These are phyloP conservation scores for Bellardia pandia DNA, from an alignment of 2,888 invertebrate species.

Conservation along the genomic window DNA sequence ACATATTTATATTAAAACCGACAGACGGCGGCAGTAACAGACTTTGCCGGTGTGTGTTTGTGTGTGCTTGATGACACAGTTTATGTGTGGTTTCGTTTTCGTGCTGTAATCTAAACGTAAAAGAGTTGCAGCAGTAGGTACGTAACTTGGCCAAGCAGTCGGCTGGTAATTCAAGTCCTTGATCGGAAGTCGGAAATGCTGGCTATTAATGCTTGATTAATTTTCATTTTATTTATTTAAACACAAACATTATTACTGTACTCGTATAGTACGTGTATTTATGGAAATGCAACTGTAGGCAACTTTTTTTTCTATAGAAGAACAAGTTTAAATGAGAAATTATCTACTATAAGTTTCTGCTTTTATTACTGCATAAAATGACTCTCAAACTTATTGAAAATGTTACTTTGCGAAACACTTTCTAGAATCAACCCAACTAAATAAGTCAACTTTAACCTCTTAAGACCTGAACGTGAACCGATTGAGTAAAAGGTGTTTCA, in stretches of 20 bases:
- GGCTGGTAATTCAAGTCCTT: slow-evolving; percentile 77
- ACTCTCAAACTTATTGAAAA: too few species aligned
- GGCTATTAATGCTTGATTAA: slow-evolving; percentile 78
- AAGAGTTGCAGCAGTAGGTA: slow-evolving; percentile 23
- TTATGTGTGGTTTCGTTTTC: slow-evolving; percentile 72
- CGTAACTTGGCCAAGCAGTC: slow-evolving; percentile 19
- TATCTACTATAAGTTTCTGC: background rate
- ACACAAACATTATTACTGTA: background rate
- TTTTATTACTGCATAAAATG: background rate
- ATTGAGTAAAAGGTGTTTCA: too few species aligned
- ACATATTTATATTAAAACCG: background rate
- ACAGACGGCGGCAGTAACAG: background rate
- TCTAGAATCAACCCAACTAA: background rate
- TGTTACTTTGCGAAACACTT: background rate
- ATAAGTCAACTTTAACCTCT: background rate
- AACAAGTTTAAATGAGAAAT: background rate
- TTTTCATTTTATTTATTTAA: slow-evolving; percentile 59
- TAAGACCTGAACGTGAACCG: too few species aligned
- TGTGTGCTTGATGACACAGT: slow-evolving; percentile 59
- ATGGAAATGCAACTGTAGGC: background rate
- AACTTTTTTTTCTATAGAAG: slow-evolving; percentile 19
- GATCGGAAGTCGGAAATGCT: slow-evolving; percentile 82
- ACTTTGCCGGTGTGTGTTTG: background rate
- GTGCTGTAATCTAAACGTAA: slow-evolving; percentile 32
- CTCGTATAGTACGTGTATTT: too few species aligned